Base-by-base conservation (phyloP, 2,888 invertebrate genomes). In the Sericinus montela region DNA sequence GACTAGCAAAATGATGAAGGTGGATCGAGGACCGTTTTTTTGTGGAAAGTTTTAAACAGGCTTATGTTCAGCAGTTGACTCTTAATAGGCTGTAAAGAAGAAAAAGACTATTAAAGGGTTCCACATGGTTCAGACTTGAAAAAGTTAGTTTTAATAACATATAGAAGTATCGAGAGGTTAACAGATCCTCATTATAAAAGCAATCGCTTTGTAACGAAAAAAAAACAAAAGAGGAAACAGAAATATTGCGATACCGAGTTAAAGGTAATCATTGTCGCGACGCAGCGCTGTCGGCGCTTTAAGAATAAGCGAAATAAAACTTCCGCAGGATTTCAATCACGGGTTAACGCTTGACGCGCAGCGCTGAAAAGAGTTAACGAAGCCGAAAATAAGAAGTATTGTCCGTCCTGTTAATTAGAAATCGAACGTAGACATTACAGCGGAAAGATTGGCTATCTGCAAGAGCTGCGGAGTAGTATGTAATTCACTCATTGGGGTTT, bases 331-430 rank as follows among this genome's bases (percentile, higher is more conserved):
- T 50, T 50, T 41, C 50, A 50, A 50, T 50, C 50, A 50, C 45
- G 41, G 39, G 45, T 36, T 36, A 39, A 23, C 44, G 50, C 41
- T 49, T 50, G 50, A 50, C 40, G 50, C 40, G 50, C 40, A 15
- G 29, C 19, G 16, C 40, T 40, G 48, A 45, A 45, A 45, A 32
- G 41, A 40, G 45, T 44, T 50, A 45, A 45, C 45, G 45, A 45
- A 50, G 50, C 45, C 36, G 36, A 50, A 41, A 50, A 50, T 50
- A 50, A 50, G 44, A 49, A 49, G 48, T 49, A 49, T 41, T 45
- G 50, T 50, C 45, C 45, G 45, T 28, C n/a, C 32, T 41, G 50
- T 40, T 50, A 50, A 50, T 50, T 50, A 50, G 45, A 50, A 50
- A 36, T 41, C 50, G 45, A 45, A 38, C 40, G 41, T 45, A 40